Base-by-base conservation (phyloP, 1,140 invertebrate species). In the Vanessa atalanta region DNA sequence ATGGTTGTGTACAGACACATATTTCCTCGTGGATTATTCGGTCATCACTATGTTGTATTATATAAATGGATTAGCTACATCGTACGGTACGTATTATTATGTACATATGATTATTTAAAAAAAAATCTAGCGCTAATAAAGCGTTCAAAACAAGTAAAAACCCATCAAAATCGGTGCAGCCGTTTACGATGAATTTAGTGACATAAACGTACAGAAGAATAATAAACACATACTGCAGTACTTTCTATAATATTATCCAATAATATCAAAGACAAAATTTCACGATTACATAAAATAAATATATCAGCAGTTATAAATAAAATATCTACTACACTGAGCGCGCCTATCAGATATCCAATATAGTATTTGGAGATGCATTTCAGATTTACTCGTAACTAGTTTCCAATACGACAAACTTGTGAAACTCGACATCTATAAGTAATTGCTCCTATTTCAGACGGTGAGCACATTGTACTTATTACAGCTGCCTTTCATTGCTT, bases 361-460 rank as follows among this genome's bases (percentile, higher is more conserved):
- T 57, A 57, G 53, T 68, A 43, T 68, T 68, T 68, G 48, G 51
- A 68, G 37, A 60, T 61, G 53, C 66, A 57, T 43, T 60, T 57
- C 55, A 37, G 51, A 68, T 68, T 47, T 57, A 53, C 53, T 47
- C 51, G 31, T 60, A 69, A n/a, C 50, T 23, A 68, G 48, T 67
- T 26, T 68, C 51, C 20, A 68, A 68, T 47, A 47, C 37, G 66
- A 51, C 23, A 20, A 69, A 55, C 16, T 57, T 14, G 23, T 68
- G 50, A 69, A 61, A 61, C 26, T 31, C 31, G 15, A 57, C 55
- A 37, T 61, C 26, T 15, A 26, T 37, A 61, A 61, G 57, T 61
- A 61, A 61, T 61, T 61, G 57, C 12, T 23, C 57, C 31, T 26
- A n/a, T 31, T 61, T 61, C 57, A 37, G 31, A 37, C 5, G 23